A percentile compares a stretch with the other conserved stretches of the same genome.
phyloP scores from a whole-genome alignment of 2,888 invertebrate genomes.

The Cybosia mesomella region DNA sequence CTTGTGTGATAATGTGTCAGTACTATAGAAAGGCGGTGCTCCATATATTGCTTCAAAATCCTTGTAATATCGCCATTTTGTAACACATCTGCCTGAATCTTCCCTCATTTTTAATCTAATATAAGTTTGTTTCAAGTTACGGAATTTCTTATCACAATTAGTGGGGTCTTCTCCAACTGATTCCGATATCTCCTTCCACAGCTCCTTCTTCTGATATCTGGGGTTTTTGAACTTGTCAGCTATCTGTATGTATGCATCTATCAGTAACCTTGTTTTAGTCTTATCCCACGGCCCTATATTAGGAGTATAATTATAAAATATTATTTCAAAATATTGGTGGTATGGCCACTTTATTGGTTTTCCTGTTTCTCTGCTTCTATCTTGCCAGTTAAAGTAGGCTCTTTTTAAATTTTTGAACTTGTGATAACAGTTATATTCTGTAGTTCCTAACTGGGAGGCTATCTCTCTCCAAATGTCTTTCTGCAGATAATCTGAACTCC shows the following conservation, averaged over 20 bases:
- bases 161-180: conserved; percentile 68
- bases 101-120: conserved; percentile 71
- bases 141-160: conserved; percentile 78
- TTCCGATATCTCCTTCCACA: conserved; percentile 75
- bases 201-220: conserved; percentile 76
- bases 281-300: conserved; percentile 70
- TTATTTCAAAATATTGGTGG: conserved; percentile 77
- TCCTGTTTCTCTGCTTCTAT: conserved; percentile 67
- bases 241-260: conserved; percentile 72
- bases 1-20: conserved; percentile 35
- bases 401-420: conserved; percentile 81
- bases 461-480: conserved; percentile 83
- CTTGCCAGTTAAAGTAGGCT: conserved; percentile 75
- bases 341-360: conserved; percentile 79
- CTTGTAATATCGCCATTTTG: conserved; percentile 78
- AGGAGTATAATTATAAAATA: conserved; percentile 75
- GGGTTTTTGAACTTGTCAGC: conserved; percentile 77
- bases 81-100: conserved; percentile 62
- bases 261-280: conserved; percentile 67
- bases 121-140: conserved; percentile 80
- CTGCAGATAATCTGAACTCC: conserved; percentile 67
- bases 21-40: conserved; percentile 30
- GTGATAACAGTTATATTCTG: conserved; percentile 79
- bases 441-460: conserved; percentile 69
- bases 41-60: conserved; percentile 75